Percentiles rank a stretch among this genome's conserved stretches.
Evolutionary conservation across 2,888 invertebrate genomes (phyloP).

Genomic region (Andrena chrysosceles): DNA sequence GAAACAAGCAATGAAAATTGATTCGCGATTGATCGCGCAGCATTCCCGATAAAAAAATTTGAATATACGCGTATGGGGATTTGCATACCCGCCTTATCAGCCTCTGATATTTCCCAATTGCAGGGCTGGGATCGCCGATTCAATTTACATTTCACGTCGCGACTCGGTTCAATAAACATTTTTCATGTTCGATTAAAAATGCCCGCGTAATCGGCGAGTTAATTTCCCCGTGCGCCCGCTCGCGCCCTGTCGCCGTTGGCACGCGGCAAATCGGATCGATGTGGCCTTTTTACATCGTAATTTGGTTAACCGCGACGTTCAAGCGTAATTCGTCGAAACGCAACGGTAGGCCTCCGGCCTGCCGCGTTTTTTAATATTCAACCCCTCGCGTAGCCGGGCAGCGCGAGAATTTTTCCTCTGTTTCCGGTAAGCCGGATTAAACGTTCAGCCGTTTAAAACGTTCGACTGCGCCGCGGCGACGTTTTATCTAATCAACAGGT

Average conservation of each 20-base stretch:
- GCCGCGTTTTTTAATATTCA: conserved; percentile 30
- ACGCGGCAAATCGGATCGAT: background rate
- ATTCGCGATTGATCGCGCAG: conserved; percentile 25
- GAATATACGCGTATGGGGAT: conserved; percentile 12
- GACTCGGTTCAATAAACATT: conserved; percentile 13
- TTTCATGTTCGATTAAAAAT: conserved; percentile 36
- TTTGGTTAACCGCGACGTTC: conserved; percentile 42
- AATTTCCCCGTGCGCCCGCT: conserved; percentile 1
- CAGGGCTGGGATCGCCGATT: background rate
- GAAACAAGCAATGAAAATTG: conserved; percentile 27
- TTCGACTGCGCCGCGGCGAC: conserved; percentile 38
- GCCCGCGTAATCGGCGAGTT: conserved; percentile 21
- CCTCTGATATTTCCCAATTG: conserved; percentile 21
- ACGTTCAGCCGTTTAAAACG: conserved; percentile 52
- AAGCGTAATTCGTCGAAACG: conserved; percentile 35
- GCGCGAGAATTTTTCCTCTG: conserved; percentile 17
- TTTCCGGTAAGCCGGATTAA: conserved; percentile 45
- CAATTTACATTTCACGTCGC: conserved; percentile 25
- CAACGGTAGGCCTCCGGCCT: background rate
- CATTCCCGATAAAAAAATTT: conserved; percentile 29
- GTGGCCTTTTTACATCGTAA: conserved; percentile 51
- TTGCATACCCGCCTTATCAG: conserved; percentile 43
- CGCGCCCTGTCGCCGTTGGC: conserved; percentile 1
- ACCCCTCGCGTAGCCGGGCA: conserved; percentile 10
- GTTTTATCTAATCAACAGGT: conserved; percentile 71